phyloP scores from a whole-genome alignment of 2,888 invertebrate species.

The Harpagoxenus sublaevis region DNA sequence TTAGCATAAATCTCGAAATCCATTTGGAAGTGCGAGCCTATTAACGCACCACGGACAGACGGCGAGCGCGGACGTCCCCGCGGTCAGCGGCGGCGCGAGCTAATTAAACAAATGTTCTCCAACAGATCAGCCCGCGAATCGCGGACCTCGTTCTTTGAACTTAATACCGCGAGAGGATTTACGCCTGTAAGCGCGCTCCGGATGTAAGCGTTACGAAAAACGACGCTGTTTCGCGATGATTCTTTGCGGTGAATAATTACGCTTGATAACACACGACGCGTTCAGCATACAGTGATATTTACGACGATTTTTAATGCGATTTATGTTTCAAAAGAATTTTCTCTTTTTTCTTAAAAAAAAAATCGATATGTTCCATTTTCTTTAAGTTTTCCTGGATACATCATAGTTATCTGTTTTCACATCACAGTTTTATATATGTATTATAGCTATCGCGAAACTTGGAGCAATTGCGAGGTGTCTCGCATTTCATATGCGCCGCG shows the following conservation, averaged over 20 bases:
- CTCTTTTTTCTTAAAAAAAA: not conserved
- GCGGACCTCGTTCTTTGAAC: constrained; percentile 81
- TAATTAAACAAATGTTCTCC: constrained; percentile 84
- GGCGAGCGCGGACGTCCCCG: constrained; percentile 71
- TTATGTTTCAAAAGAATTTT: not conserved
- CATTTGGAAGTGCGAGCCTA: constrained; percentile 85
- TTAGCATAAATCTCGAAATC: constrained; percentile 86
- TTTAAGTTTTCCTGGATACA: not conserved
- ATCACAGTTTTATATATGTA: not conserved
- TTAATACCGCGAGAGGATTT: constrained; percentile 73
- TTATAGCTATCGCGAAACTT: not conserved
- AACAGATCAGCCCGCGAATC: constrained; percentile 79
- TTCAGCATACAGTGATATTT: not conserved
- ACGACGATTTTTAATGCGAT: not conserved
- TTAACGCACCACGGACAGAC: constrained; percentile 77
- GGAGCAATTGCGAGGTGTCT: not conserved
- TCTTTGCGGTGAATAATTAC: constrained; percentile 28
- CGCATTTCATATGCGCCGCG: not conserved
- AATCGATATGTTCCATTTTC: not conserved
- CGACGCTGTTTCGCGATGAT: not conserved
- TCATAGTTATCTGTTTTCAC: not conserved
- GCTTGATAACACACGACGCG: not conserved
- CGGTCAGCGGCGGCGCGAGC: constrained; percentile 67
- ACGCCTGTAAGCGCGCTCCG: constrained; percentile 39
- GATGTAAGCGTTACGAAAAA: constrained; percentile 21